phyloP scores from a whole-genome alignment of 2,797 vertebrate species.

The Enteromius unitaeniatus region DNA sequence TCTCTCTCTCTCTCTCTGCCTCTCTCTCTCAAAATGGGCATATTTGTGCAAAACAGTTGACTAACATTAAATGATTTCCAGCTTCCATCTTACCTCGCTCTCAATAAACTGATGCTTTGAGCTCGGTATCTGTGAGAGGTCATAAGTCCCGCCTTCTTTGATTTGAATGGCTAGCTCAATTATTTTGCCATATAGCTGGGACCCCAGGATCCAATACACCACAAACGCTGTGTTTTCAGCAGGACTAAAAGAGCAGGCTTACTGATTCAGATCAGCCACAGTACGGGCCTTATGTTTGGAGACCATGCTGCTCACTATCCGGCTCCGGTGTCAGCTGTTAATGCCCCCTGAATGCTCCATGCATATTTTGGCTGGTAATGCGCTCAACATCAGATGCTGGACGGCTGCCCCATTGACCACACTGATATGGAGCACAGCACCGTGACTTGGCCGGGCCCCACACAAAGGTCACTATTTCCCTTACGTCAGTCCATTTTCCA shows the following conservation, averaged over 20 bases:
- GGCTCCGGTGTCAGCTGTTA: conserved; percentile 57
- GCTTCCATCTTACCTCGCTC: no score
- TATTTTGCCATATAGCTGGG: not conserved
- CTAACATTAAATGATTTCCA: no score
- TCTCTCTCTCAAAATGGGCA: no score
- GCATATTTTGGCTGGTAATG: conserved; percentile 58
- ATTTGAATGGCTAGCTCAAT: no score
- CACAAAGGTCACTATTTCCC: conserved; percentile 60
- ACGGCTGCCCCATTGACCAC: conserved; percentile 51
- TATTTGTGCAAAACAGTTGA: no score
- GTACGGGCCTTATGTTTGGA: conserved; percentile 54
- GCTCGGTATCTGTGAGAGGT: no score
- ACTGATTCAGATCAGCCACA: conserved; percentile 5
- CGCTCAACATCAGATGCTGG: conserved; percentile 60
- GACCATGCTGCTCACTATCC: conserved; percentile 36
- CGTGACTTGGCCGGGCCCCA: conserved; percentile 41
- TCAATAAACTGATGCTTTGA: no score
- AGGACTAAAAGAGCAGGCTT: not conserved
- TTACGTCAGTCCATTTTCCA: conserved; percentile 60
- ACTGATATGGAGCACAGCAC: conserved; percentile 50
- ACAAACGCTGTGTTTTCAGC: not conserved
- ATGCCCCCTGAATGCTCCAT: conserved; percentile 56
- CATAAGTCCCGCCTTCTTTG: no score
- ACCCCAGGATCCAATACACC: not conserved
- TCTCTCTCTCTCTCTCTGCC: no score